Base-by-base conservation (phyloP, 1,140 invertebrate genomes). In the Neodiprion fabricii region DNA sequence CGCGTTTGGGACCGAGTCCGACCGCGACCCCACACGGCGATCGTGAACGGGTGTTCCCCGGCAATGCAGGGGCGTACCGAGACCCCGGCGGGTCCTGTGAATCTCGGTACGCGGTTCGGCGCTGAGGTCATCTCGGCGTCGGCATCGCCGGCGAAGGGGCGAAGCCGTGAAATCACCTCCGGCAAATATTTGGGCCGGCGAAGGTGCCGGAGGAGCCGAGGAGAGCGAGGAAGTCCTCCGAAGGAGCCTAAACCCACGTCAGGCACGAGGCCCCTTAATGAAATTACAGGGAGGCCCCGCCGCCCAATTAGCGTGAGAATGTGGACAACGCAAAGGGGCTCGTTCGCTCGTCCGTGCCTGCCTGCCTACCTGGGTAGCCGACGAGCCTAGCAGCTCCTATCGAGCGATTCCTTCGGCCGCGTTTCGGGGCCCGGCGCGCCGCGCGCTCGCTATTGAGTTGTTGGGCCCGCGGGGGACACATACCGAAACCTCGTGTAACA, bases 301-400 rank as follows among this genome's bases (percentile, higher is more conserved):
- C 78, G 82, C 81, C 83, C 82, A 85, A 84, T 85, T 84, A 84
- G 82, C 80, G 83, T 85, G 81, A 85, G 84, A 84, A 84, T 84
- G 80, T 83, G 77, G 82, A 84, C 76, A 77, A 50, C 74, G 74
- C 76, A n/a, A 68, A 23, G 73, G 79, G 67, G 74, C 78, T 75
- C 74, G 72, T 23, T 69, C 17, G 68, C 78, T 72, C 76, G 77
- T 73, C 75, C 67, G 77, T 21, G 74, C 82, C 72, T 74, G 78
- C 67, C 67, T 69, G 67, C 67, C 67, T 69, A 69, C 67, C 67
- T 69, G 67, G 40, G 67, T 69, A 69, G 67, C 67, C 67, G 67
- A 21, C 7, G 12, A 14, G 21, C 47, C 48, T 12, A 40, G 70
- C n/a, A 53, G 53, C 53, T 61, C 53, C 53, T 61, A 61, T 61